Conservation (phyloP, 2,797 vertebrate genomes). For the Poliocrania exsul region DNA sequence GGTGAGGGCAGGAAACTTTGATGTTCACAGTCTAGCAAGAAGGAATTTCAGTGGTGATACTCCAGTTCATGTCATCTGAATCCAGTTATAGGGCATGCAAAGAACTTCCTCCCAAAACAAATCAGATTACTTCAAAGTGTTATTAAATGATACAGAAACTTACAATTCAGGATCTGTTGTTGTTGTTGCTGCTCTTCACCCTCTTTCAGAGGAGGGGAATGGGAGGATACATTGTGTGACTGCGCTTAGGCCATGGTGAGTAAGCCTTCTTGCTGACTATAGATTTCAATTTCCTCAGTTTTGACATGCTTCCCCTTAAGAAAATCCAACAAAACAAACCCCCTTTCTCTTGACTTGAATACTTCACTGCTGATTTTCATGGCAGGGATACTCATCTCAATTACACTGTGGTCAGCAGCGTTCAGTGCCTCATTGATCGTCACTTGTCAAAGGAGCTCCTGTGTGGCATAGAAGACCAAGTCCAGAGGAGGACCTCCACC, state of each 20-base stretch:
- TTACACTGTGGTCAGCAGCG: conserved; percentile 23
- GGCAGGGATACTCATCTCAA: conserved; percentile 28
- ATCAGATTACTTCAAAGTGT: background rate
- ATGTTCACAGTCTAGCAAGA: background rate
- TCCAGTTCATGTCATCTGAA: background rate
- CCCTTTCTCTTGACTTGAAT: conserved; percentile 33
- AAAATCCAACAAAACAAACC: conserved; percentile 10
- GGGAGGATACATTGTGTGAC: background rate
- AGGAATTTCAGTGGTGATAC: background rate
- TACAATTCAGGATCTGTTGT: background rate
- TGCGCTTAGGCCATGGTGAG: background rate
- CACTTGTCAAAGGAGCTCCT: conserved; percentile 30
- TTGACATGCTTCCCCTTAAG: conserved; percentile 30
- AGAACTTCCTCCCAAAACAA: background rate
- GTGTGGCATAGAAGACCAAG: conserved; percentile 30
- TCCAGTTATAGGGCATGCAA: background rate
- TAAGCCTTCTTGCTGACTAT: conserved; percentile 21
- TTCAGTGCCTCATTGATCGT: background rate
- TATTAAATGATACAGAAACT: background rate
- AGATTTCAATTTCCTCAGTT: conserved; percentile 42
- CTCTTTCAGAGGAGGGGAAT: background rate
- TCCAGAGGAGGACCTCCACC: background rate
- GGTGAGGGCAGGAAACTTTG: background rate
- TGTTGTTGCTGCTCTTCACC: background rate
- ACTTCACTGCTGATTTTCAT: background rate